Conservation (phyloP, 2,888 invertebrate species). For the Lydus trimaculatus region DNA sequence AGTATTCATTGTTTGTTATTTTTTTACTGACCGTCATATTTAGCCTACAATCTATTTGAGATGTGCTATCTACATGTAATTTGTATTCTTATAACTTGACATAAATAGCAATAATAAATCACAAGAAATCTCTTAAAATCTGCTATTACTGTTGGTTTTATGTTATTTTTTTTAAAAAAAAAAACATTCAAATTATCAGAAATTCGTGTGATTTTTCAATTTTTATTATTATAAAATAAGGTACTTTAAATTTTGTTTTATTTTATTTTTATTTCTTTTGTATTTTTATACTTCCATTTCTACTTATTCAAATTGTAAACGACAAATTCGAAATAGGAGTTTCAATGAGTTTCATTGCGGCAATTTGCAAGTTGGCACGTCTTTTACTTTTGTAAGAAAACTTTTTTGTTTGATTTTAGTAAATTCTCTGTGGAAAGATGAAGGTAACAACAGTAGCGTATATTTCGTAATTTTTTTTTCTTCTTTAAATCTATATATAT, state of each 20-base stretch:
- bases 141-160: background rate
- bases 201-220: no score
- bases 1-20: background rate
- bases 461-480: background rate
- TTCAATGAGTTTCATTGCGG: constrained; percentile 1
- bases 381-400: background rate
- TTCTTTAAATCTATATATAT: background rate
- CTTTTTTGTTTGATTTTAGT: background rate
- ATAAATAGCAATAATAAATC: constrained; percentile 8
- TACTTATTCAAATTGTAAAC: background rate
- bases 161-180: no score
- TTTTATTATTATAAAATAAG: no score
- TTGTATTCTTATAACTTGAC: background rate
- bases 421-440: background rate
- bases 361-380: background rate
- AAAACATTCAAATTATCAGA: no score
- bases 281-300: background rate
- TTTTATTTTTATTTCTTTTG: no score
- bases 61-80: background rate
- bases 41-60: background rate
- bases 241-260: no score
- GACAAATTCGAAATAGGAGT: background rate
- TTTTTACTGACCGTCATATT: background rate
- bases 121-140: background rate
- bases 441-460: background rate